A percentile compares a stretch with the other conserved stretches of the same genome.
Conservation (phyloP, 1,140 invertebrate species). For the Musca vetustissima region DNA sequence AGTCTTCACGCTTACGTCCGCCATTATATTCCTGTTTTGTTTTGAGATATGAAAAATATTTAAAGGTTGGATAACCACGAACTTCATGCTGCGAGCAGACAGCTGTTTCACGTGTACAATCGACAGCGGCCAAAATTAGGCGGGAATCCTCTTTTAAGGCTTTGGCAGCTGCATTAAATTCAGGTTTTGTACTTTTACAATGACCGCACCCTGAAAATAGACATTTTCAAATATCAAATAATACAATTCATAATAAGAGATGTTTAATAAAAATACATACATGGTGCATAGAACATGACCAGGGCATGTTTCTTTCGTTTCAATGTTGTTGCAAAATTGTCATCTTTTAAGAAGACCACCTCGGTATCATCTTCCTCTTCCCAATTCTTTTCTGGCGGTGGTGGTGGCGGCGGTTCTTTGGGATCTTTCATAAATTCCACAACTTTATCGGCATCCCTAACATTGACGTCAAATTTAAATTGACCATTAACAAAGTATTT, state of each 20-base stretch:
- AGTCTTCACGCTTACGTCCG: constrained; percentile 72
- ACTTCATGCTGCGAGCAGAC: constrained; percentile 74
- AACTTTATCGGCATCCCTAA: constrained; percentile 75
- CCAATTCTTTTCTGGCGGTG: constrained; percentile 80
- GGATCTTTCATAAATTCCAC: constrained; percentile 82
- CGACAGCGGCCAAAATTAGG: constrained; percentile 79
- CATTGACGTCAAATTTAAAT: constrained; percentile 74
- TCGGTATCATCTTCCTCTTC: constrained; percentile 68
- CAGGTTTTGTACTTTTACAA: constrained; percentile 86
- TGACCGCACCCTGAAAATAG: constrained; percentile 80
- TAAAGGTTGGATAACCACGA: constrained; percentile 83
- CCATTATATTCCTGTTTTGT: constrained; percentile 67
- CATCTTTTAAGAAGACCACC: constrained; percentile 74
- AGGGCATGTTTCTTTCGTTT: constrained; percentile 70
- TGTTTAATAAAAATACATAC: constrained; percentile 68
- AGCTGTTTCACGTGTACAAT: constrained; percentile 71
- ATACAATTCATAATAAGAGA: background rate
- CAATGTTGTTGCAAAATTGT: constrained; percentile 66
- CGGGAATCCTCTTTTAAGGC: constrained; percentile 71
- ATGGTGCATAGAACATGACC: constrained; percentile 91
- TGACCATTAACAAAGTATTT: constrained; percentile 79
- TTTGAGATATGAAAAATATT: constrained; percentile 84
- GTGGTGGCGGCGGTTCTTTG: constrained; percentile 75
- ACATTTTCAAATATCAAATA: background rate
- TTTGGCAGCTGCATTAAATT: constrained; percentile 76